These are phyloP conservation scores for Chlorospingus semifuscus DNA, from an alignment of 2,797 vertebrate species.

Conservation along the genomic window DNA sequence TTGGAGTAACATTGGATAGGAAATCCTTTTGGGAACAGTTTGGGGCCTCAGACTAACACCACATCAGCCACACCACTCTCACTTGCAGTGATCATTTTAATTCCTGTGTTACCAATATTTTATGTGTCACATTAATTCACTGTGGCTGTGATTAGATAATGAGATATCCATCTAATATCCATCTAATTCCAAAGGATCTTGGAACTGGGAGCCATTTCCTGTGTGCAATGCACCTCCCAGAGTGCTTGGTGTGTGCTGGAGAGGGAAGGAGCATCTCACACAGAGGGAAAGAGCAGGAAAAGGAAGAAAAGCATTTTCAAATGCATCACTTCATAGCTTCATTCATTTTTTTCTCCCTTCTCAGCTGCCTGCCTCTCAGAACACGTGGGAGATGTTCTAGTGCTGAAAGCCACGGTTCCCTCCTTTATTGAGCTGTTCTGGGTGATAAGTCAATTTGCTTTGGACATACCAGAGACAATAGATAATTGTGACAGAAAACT, in stretches of 20 bases:
- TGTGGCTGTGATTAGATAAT: background rate
- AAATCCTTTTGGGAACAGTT: background rate
- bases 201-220: background rate
- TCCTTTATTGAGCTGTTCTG: background rate
- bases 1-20: background rate
- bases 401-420: constrained; percentile 31
- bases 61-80: background rate
- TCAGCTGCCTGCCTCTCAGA: constrained; percentile 35
- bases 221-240: background rate
- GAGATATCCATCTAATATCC: background rate
- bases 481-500: constrained; percentile 18
- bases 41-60: background rate
- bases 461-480: constrained; percentile 35
- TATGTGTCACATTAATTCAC: background rate
- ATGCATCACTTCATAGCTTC: background rate
- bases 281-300: background rate
- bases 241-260: too few species aligned
- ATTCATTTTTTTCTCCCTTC: background rate
- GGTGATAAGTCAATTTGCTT: background rate
- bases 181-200: background rate
- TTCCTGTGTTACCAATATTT: background rate
- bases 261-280: background rate
- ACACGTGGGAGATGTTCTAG: constrained; percentile 40
- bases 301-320: background rate
- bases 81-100: background rate